Percentiles rank a stretch among this genome's conserved stretches.
phyloP scores from a whole-genome alignment of 2,113 vertebrate species.

The Indri indri region DNA sequence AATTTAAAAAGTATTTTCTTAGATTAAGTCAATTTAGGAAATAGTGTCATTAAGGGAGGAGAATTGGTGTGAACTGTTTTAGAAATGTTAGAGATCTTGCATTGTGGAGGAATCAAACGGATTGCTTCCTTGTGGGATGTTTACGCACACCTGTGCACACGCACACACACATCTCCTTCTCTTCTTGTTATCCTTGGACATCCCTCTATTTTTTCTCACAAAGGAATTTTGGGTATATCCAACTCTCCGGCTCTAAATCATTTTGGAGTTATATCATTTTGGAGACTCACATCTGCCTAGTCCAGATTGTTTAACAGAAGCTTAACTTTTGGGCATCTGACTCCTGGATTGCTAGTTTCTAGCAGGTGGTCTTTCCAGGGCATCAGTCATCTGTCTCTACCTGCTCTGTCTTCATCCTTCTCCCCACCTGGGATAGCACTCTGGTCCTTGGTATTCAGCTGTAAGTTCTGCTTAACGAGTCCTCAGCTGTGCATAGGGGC shows the following conservation, averaged over 20 bases:
- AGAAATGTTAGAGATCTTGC: not conserved
- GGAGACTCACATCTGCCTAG: not conserved
- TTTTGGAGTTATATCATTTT: not conserved
- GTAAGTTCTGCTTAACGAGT: not conserved
- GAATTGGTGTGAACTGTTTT: not conserved
- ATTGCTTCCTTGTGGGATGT: not conserved
- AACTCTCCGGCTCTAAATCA: not conserved
- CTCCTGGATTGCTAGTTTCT: not conserved
- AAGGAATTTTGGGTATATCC: not conserved
- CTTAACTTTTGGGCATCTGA: not conserved
- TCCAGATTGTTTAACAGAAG: not conserved
- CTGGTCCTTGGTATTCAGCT: not conserved
- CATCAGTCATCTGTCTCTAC: not conserved
- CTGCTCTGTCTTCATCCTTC: not conserved
- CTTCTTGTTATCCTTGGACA: not conserved
- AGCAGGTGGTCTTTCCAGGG: not conserved
- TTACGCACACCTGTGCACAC: not conserved
- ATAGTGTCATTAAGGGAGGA: not conserved
- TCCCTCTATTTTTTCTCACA: not conserved
- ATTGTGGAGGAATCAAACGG: not conserved
- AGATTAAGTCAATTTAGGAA: not conserved
- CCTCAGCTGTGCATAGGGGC: not conserved
- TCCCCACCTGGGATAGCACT: not conserved
- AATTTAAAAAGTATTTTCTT: not conserved
- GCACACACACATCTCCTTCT: not conserved